These are phyloP conservation scores for Macrophya alboannulata DNA, from an alignment of 2,888 invertebrate species.

Conservation along the genomic window DNA sequence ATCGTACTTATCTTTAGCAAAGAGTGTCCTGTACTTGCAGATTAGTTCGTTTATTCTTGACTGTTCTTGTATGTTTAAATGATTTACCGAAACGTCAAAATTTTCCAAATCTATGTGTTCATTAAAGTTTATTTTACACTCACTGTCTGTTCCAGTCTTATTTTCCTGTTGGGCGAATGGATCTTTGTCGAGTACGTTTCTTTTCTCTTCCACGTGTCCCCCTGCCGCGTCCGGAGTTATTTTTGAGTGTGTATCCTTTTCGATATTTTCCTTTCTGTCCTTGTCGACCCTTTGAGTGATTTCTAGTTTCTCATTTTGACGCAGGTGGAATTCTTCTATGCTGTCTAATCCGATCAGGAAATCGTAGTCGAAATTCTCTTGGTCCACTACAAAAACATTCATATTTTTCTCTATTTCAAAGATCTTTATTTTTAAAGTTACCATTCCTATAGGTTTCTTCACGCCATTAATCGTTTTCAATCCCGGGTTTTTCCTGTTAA, in stretches of 20 bases:
- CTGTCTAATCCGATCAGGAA: constrained; percentile 65
- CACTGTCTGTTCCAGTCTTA: background rate
- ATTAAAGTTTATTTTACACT: constrained; percentile 21
- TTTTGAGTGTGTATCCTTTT: too few species aligned
- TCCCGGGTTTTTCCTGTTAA: constrained; percentile 37
- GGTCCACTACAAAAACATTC: constrained; percentile 57
- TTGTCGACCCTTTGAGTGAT: constrained; percentile 44
- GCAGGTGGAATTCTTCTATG: constrained; percentile 63
- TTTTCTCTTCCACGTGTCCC: too few species aligned
- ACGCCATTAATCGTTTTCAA: constrained; percentile 63
- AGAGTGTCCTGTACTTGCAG: constrained; percentile 11
- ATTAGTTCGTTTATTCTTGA: constrained; percentile 34
- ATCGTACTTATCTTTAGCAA: constrained; percentile 58
- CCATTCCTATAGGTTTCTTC: constrained; percentile 58
- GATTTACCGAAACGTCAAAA: constrained; percentile 15
- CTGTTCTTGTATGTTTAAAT: constrained; percentile 48
- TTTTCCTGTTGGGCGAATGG: too few species aligned
- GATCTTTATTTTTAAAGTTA: constrained; percentile 60
- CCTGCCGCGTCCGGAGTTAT: too few species aligned
- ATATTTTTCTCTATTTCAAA: constrained; percentile 58
- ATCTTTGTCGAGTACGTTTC: too few species aligned
- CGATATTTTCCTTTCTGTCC: background rate
- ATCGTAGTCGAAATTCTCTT: constrained; percentile 63
- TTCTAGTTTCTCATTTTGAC: constrained; percentile 62
- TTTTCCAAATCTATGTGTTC: constrained; percentile 16